A percentile compares a stretch with the other conserved stretches of the same genome.
phyloP scores from a whole-genome alignment of 64 coral and sea anemone species.

The Porites australiensis region DNA sequence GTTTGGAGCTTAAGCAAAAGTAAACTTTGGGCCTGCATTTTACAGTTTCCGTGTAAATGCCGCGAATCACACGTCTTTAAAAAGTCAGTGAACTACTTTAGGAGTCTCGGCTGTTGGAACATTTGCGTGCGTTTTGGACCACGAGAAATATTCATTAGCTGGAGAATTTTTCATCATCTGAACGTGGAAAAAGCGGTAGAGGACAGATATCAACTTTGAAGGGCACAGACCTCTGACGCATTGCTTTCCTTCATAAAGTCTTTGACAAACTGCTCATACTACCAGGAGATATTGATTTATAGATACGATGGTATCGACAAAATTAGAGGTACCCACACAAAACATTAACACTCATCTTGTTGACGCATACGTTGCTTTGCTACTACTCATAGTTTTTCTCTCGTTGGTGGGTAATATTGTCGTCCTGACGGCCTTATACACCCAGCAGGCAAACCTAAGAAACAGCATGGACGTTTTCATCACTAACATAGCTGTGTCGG shows the following conservation, averaged over 20 bases:
- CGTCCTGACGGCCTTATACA: neutral
- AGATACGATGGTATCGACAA: neutral
- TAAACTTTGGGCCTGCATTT: neutral
- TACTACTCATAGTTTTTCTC: constrained; percentile 6
- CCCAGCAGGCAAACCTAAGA: constrained; percentile 4
- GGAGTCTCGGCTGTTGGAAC: neutral
- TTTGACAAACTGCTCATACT: too few species aligned
- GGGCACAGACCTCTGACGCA: neutral
- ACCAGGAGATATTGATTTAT: too few species aligned
- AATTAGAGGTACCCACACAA: neutral
- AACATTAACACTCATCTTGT: constrained; percentile 1
- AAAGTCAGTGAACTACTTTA: neutral
- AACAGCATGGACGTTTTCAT: constrained; percentile 22
- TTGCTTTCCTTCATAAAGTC: neutral
- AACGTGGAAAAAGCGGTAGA: too few species aligned
- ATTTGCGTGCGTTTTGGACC: neutral
- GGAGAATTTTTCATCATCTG: neutral
- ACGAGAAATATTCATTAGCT: neutral
- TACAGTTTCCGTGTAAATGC: neutral
- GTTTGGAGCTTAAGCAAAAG: neutral
- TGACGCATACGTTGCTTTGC: constrained; percentile 1
- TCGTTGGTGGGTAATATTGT: neutral
- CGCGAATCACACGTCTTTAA: neutral
- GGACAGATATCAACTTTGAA: too few species aligned
- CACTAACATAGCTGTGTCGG: constrained; percentile 24